These are phyloP conservation scores for Rhynchonycteris naso DNA, from an alignment of 2,797 vertebrate species.

Conservation along the genomic window DNA sequence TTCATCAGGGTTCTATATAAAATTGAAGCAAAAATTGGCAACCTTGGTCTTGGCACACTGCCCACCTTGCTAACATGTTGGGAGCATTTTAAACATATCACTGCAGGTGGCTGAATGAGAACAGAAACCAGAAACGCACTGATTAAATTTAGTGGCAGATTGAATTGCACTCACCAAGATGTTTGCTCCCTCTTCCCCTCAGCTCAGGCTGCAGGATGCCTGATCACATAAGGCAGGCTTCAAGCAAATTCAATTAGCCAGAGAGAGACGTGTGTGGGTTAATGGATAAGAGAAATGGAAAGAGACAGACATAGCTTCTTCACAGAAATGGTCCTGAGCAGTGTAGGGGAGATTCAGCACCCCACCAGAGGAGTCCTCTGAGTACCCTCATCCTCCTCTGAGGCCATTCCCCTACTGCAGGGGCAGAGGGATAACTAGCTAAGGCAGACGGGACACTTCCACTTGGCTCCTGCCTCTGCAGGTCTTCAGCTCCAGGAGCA, in stretches of 20 bases:
- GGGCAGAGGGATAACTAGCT: not conserved
- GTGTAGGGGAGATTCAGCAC: not conserved
- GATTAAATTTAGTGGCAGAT: slow-evolving; percentile 60
- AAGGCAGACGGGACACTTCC: not conserved
- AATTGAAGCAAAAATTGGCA: slow-evolving; percentile 57
- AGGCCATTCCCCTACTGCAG: too few relatives aligned
- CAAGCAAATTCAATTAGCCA: slow-evolving; percentile 73
- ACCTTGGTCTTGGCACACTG: slow-evolving; percentile 64
- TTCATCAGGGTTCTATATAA: slow-evolving; percentile 56
- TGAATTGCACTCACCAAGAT: not conserved
- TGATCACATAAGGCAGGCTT: slow-evolving; percentile 73
- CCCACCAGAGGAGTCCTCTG: not conserved
- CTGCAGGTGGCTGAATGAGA: slow-evolving; percentile 81
- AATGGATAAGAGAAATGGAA: slow-evolving; percentile 70
- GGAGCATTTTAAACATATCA: slow-evolving; percentile 80
- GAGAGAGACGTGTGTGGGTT: not conserved
- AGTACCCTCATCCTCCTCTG: not conserved
- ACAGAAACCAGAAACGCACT: slow-evolving; percentile 76
- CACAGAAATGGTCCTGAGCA: slow-evolving; percentile 12
- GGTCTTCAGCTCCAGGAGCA: not conserved
- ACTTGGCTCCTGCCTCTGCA: not conserved
- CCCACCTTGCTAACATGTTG: slow-evolving; percentile 73
- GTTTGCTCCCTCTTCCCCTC: slow-evolving; percentile 61
- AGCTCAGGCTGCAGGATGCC: slow-evolving; percentile 61
- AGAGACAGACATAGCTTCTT: slow-evolving; percentile 66